Evolutionary conservation across 2,888 invertebrate genomes (phyloP).

Genomic region (Trachelus iudaicus): DNA sequence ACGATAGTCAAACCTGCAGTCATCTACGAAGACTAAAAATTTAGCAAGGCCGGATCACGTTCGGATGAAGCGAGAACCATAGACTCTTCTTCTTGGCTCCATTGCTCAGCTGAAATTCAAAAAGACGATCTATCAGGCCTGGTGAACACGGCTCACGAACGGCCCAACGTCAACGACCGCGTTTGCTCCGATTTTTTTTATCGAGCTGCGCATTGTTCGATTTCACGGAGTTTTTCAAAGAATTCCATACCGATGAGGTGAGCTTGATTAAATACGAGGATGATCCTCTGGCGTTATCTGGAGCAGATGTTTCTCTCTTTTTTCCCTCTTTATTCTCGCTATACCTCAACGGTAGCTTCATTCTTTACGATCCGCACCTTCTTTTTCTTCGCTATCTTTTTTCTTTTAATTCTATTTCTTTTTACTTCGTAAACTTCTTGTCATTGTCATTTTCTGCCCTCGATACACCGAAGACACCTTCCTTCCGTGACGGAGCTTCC

Average conservation of each 20-base stretch:
- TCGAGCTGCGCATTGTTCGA: conserved; percentile 21
- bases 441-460: not conserved
- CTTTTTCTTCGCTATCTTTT: not conserved
- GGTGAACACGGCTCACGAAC: not conserved
- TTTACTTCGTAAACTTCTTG: not conserved
- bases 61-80: not conserved
- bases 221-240: conserved; percentile 24
- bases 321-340: not conserved
- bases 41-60: not conserved
- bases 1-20: not conserved
- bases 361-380: not conserved
- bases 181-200: conserved; percentile 13
- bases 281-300: not conserved
- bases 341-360: not conserved
- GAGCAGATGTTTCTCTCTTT: not conserved
- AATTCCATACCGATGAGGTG: conserved; percentile 12
- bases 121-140: not conserved
- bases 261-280: not conserved
- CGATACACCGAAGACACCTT: not conserved
- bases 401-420: not conserved
- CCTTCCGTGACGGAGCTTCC: not conserved
- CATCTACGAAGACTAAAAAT: not conserved
- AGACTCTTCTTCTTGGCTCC: not conserved
- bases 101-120: not conserved
- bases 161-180: conserved; percentile 14